Evolutionary conservation across 2,113 vertebrate species (phyloP).

Genomic region (Paramisgurnus dabryanus): DNA sequence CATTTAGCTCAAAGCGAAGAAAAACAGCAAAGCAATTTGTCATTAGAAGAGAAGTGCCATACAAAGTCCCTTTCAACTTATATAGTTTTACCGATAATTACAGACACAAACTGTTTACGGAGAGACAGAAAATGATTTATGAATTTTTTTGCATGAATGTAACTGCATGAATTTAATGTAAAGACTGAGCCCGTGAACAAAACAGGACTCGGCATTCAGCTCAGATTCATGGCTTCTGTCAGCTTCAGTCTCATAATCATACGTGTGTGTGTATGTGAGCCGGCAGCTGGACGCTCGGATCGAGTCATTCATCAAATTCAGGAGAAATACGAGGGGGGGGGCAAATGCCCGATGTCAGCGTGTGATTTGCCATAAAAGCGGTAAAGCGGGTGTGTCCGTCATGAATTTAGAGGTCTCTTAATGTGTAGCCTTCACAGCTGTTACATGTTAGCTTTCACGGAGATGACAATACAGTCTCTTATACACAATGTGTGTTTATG

Average conservation of each 20-base stretch:
- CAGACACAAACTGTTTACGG: too few relatives aligned
- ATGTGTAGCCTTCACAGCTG: constrained; percentile 10
- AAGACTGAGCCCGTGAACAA: too few relatives aligned
- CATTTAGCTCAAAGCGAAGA: too few relatives aligned
- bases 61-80: too few relatives aligned
- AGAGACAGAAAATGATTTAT: too few relatives aligned
- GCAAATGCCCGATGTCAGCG: neutral
- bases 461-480: neutral
- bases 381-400: neutral
- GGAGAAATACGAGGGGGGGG: neutral
- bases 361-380: neutral
- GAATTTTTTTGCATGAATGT: too few relatives aligned
- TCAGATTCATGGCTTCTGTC: neutral
- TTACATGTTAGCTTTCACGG: constrained; percentile 23
- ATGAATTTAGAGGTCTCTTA: neutral
- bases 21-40: too few relatives aligned
- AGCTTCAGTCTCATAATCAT: neutral
- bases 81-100: too few relatives aligned
- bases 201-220: too few relatives aligned
- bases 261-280: constrained; percentile 27
- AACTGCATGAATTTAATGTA: too few relatives aligned
- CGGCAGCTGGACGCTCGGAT: constrained; percentile 42
- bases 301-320: constrained; percentile 35
- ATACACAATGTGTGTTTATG: neutral
- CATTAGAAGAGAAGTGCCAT: too few relatives aligned